These are phyloP conservation scores for Apostichopus japonicus DNA, from an alignment of 35 echinoderm and acorn worm species.

Conservation along the genomic window DNA sequence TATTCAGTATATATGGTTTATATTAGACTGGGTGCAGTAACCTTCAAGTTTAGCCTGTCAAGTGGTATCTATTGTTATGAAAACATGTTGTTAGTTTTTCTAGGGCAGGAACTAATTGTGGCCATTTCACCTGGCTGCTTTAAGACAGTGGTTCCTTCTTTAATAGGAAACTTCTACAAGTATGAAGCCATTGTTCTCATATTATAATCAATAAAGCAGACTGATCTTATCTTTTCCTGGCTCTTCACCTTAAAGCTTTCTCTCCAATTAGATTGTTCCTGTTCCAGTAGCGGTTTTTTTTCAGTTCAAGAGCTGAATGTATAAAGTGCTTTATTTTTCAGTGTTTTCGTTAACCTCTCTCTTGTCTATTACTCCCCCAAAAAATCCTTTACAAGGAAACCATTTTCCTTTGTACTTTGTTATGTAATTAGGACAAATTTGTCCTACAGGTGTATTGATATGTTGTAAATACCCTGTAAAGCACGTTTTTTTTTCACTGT, in stretches of 20 bases:
- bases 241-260: not conserved
- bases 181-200: not conserved
- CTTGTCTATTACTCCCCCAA: too few species aligned
- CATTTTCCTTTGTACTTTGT: too few species aligned
- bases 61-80: not conserved
- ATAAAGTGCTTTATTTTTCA: not conserved
- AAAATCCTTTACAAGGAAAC: too few species aligned
- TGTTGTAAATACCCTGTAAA: too few species aligned
- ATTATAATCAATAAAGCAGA: not conserved
- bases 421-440: too few species aligned
- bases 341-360: not conserved
- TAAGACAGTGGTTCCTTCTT: not conserved
- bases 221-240: not conserved
- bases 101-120: not conserved
- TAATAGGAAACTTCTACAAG: not conserved
- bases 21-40: not conserved
- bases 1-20: not conserved
- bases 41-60: not conserved
- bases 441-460: too few species aligned
- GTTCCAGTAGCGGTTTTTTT: not conserved
- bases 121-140: not conserved
- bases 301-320: not conserved
- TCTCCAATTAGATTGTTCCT: not conserved
- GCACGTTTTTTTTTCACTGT: too few species aligned
- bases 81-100: not conserved